These are phyloP conservation scores for Campoplex nolae DNA, from an alignment of 2,888 invertebrate species.

Conservation along the genomic window DNA sequence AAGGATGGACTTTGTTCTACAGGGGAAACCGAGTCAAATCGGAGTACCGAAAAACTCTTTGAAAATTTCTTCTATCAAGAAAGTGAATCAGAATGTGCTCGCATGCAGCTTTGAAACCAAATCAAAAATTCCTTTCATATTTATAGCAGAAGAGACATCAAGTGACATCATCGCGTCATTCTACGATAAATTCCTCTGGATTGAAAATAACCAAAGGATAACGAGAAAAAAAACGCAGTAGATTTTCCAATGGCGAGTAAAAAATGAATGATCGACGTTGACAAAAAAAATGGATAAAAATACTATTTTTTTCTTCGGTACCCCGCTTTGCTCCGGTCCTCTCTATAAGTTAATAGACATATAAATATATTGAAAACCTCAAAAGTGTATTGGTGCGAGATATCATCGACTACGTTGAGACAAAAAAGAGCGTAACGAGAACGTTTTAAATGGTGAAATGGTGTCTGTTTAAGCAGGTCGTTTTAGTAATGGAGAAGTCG, in stretches of 20 bases:
- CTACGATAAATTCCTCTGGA: not conserved
- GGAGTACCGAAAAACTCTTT: not conserved
- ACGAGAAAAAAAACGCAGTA: not conserved
- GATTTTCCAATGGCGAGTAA: not conserved
- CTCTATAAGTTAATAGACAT: slow-evolving; percentile 4
- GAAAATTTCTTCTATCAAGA: not conserved
- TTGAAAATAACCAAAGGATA: not conserved
- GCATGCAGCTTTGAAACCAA: too few relatives aligned
- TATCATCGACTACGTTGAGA: not conserved
- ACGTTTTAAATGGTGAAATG: not conserved
- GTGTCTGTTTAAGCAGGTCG: not conserved
- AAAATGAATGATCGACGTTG: not conserved
- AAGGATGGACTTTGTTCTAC: slow-evolving; percentile 44
- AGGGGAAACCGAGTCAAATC: not conserved
- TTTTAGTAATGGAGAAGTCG: not conserved
- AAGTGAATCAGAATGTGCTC: not conserved
- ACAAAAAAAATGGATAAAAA: not conserved
- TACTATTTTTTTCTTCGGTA: not conserved
- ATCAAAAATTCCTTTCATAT: not conserved
- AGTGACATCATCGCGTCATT: too few relatives aligned
- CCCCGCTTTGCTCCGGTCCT: not conserved
- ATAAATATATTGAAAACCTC: not conserved
- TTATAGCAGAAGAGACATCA: too few relatives aligned
- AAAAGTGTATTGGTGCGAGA: slow-evolving; percentile 4
- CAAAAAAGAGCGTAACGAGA: slow-evolving; percentile 24